These are phyloP conservation scores for Mya arenaria DNA, from an alignment of 1,140 invertebrate genomes.

Conservation along the genomic window DNA sequence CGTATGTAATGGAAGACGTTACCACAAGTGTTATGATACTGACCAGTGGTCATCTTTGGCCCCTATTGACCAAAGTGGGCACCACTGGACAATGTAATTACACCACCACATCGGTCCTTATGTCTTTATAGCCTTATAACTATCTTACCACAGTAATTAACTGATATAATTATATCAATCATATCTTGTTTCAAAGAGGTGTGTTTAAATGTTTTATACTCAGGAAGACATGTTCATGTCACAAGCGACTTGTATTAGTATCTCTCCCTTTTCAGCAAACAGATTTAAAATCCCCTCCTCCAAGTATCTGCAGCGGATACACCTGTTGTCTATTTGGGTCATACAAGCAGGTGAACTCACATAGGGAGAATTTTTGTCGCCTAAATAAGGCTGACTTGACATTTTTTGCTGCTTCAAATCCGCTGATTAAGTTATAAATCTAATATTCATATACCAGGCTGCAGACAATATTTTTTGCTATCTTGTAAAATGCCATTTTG, in stretches of 20 bases:
- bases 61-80: not conserved
- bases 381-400: no score
- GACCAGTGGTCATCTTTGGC: constrained; percentile 5
- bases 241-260: not conserved
- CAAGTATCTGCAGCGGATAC: constrained; percentile 9
- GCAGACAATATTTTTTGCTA: no score
- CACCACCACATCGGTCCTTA: not conserved
- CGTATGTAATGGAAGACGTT: not conserved
- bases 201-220: not conserved
- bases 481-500: no score
- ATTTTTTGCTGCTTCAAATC: no score
- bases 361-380: no score
- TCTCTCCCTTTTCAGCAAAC: no score
- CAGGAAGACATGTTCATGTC: not conserved
- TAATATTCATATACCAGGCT: no score
- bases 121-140: constrained; percentile 1
- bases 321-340: constrained; percentile 33
- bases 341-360: constrained; percentile 29
- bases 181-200: not conserved
- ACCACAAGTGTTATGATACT: not conserved
- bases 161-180: constrained; percentile 38
- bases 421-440: no score
- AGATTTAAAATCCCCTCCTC: not conserved
- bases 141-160: constrained; percentile 5
- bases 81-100: constrained; percentile 14